These are phyloP conservation scores for Odontocolon sp. DNA, from an alignment of 2,888 invertebrate genomes.

Conservation along the genomic window DNA sequence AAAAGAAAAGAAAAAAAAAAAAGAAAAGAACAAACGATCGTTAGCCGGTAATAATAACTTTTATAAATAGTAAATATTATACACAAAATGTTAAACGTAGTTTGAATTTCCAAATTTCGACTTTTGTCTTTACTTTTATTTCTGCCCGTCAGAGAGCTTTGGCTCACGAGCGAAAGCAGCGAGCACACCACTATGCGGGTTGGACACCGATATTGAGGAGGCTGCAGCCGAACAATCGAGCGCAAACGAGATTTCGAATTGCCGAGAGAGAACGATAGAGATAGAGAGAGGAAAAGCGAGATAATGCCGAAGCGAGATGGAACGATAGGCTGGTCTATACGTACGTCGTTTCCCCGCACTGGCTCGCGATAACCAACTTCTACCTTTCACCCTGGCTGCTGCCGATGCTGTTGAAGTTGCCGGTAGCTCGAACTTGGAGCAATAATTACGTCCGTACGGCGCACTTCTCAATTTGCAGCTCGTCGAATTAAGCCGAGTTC, in stretches of 20 bases:
- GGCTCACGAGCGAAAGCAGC: neutral
- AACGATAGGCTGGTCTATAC: too few relatives aligned
- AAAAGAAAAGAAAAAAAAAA: too few relatives aligned
- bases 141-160: neutral
- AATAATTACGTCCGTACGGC: conserved; percentile 39
- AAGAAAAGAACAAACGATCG: too few relatives aligned
- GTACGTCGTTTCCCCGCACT: conserved; percentile 10
- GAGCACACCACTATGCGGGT: neutral
- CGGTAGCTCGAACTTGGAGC: conserved; percentile 29
- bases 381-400: neutral
- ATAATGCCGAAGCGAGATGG: neutral
- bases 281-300: neutral
- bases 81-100: too few relatives aligned
- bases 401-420: conserved; percentile 5
- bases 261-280: neutral
- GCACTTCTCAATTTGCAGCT: conserved; percentile 42
- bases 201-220: conserved; percentile 2
- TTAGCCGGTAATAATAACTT: too few relatives aligned
- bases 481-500: conserved; percentile 42
- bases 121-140: neutral
- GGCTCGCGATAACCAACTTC: conserved; percentile 42
- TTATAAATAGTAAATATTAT: too few relatives aligned
- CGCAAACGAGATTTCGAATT: conserved; percentile 16
- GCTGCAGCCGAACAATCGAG: conserved; percentile 17
- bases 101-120: too few relatives aligned